Percentiles rank a stretch among this genome's conserved stretches.
Evolutionary conservation across 2,888 invertebrate species (phyloP).

Genomic region (Drosophila engyochracea): DNA sequence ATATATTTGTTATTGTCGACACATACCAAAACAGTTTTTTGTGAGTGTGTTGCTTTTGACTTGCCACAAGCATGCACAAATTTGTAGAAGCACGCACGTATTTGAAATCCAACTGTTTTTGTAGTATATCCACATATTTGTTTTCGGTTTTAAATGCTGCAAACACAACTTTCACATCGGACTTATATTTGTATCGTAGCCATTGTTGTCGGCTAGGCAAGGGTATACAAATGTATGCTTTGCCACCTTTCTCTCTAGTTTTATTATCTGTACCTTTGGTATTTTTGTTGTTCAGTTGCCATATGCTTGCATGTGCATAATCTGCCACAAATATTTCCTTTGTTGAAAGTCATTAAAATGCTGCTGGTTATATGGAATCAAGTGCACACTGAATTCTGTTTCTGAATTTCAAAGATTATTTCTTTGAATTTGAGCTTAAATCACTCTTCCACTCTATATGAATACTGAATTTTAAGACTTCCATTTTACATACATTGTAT

Average conservation of each 20-base stretch:
- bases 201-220: not conserved
- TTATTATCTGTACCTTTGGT: not conserved
- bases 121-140: conserved; percentile 14
- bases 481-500: not conserved
- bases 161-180: conserved; percentile 7
- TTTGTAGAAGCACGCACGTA: conserved; percentile 9
- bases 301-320: conserved; percentile 14
- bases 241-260: conserved; percentile 8
- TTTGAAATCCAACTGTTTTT: conserved; percentile 13
- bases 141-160: conserved; percentile 10
- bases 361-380: conserved; percentile 21
- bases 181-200: conserved; percentile 1
- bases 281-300: not conserved
- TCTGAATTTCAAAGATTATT: conserved; percentile 9
- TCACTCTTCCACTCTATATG: not conserved
- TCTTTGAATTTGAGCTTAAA: not conserved
- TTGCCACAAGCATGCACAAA: conserved; percentile 35
- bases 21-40: conserved; percentile 49
- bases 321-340: conserved; percentile 4
- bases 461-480: not conserved
- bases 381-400: not conserved
- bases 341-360: conserved; percentile 30
- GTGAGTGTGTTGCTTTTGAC: conserved; percentile 12
- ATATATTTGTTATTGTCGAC: conserved; percentile 31
- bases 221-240: conserved; percentile 14